A percentile compares a stretch with the other conserved stretches of the same genome.
Conservation (phyloP, 2,888 invertebrate species). For the Pseudococcus longispinus region DNA sequence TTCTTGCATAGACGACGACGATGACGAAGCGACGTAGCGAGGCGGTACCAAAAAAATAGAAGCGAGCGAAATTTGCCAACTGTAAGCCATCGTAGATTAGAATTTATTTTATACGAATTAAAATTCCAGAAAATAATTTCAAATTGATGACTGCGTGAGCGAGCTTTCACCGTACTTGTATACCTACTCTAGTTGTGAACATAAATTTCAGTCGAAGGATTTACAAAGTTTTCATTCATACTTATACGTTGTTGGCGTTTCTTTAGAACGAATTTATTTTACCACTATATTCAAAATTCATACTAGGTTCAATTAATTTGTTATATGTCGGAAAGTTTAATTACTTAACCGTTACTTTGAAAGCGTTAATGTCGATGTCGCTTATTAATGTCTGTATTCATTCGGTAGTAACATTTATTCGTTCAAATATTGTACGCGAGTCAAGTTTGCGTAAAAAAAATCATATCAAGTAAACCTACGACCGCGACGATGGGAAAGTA, state of each 20-base stretch:
- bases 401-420: no score
- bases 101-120: neutral
- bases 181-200: no score
- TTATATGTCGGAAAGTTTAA: neutral
- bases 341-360: no score
- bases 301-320: neutral
- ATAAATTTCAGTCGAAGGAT: neutral
- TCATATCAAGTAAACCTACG: no score
- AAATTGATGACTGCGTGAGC: constrained; percentile 3
- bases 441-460: no score
- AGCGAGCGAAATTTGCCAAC: neutral
- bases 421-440: no score
- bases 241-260: neutral
- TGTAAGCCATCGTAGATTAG: constrained; percentile 10
- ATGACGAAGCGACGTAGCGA: neutral
- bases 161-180: neutral
- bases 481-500: no score
- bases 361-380: no score
- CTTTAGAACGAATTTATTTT: neutral
- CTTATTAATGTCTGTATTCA: no score
- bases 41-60: neutral
- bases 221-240: neutral
- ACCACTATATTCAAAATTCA: neutral
- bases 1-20: neutral
- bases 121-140: constrained; percentile 5